Conservation (phyloP, 2,888 invertebrate genomes). For the Eumerus sabulonum region DNA sequence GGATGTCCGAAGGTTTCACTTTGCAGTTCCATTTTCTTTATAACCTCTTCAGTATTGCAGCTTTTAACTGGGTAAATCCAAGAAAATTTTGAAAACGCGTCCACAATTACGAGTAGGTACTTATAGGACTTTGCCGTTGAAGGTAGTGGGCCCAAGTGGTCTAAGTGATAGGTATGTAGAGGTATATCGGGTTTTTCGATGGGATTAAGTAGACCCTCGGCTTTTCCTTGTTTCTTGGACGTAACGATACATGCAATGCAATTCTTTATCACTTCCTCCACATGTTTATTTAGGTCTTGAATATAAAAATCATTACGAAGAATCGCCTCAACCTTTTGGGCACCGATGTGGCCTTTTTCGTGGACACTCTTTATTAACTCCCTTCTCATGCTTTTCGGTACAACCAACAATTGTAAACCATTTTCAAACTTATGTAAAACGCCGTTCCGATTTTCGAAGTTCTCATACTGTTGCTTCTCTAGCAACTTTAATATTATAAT, state of each 20-base stretch:
- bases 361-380: constrained; percentile 20
- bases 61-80: constrained; percentile 73
- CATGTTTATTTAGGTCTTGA: too few relatives aligned
- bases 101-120: constrained; percentile 71
- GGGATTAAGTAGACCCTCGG: constrained; percentile 71
- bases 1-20: constrained; percentile 6
- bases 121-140: constrained; percentile 57
- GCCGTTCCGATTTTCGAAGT: constrained; percentile 5
- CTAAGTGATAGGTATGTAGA: constrained; percentile 71
- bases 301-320: too few relatives aligned
- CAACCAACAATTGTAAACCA: constrained; percentile 34
- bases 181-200: constrained; percentile 71
- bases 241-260: background rate
- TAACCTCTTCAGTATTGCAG: constrained; percentile 70
- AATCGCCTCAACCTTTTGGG: constrained; percentile 55
- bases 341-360: constrained; percentile 65
- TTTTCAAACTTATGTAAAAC: constrained; percentile 40
- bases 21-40: constrained; percentile 64
- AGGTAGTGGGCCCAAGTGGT: constrained; percentile 73
- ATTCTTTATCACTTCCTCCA: background rate
- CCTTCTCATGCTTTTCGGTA: constrained; percentile 28
- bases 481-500: background rate
- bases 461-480: constrained; percentile 59
- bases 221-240: constrained; percentile 71
- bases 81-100: constrained; percentile 73